phyloP scores from a whole-genome alignment of 2,113 vertebrate species.

The Cercocebus atys region DNA sequence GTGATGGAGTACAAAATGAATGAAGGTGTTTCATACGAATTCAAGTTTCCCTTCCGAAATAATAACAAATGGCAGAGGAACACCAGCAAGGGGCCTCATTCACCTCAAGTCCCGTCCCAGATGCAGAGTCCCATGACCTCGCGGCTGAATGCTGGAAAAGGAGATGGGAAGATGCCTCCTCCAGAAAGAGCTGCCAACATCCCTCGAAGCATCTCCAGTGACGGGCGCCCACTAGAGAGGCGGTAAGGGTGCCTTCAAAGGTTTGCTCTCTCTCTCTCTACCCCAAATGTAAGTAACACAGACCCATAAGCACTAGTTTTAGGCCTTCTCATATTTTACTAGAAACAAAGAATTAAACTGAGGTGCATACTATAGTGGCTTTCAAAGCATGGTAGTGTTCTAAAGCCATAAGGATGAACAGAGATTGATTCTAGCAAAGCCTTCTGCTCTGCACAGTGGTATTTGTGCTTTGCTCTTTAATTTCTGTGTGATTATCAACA shows the following conservation, averaged over 20 bases:
- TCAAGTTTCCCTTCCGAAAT: conserved; percentile 96
- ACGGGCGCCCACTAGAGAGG: conserved; percentile 92
- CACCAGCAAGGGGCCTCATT: conserved; percentile 89
- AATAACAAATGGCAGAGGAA: conserved; percentile 95
- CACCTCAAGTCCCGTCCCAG: conserved; percentile 92
- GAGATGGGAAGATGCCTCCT: conserved; percentile 88
- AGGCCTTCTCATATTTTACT: not conserved
- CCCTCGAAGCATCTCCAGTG: conserved; percentile 95
- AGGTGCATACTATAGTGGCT: not conserved
- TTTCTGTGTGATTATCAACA: not conserved
- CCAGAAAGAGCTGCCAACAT: conserved; percentile 90
- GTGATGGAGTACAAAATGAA: conserved; percentile 97
- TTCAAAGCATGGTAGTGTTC: not conserved
- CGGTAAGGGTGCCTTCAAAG: conserved; percentile 81
- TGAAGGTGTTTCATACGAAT: conserved; percentile 93
- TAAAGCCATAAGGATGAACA: not conserved
- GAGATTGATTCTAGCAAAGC: not conserved
- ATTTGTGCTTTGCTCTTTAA: not conserved
- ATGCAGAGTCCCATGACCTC: conserved; percentile 86
- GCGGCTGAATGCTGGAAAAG: conserved; percentile 84
- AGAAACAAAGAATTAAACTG: conserved; percentile 14
- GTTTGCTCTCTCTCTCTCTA: not conserved
- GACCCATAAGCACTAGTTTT: not conserved
- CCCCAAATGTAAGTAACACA: not conserved
- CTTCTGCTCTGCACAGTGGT: fast-evolving